phyloP scores from a whole-genome alignment of 2,888 invertebrate species.

The Agonopterix heracliana region DNA sequence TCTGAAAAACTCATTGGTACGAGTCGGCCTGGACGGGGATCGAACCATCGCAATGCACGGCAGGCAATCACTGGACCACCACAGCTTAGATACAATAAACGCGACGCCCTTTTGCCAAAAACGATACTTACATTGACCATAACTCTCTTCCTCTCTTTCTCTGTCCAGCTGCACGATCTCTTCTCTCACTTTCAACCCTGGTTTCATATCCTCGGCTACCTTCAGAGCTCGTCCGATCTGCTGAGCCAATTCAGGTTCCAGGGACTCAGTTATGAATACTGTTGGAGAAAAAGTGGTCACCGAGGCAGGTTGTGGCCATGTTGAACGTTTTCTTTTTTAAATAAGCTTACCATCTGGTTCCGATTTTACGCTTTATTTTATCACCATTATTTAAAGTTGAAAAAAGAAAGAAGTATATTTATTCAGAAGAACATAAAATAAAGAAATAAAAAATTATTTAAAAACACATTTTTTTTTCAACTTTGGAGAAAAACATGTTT shows the following conservation, averaged over 20 bases:
- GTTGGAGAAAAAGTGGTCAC: constrained; percentile 8
- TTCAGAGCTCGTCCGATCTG: constrained; percentile 45
- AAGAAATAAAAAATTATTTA: no score
- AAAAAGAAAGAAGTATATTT: neutral
- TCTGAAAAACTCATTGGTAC: no score
- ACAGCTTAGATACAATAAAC: no score
- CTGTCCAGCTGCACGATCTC: constrained; percentile 50
- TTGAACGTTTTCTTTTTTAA: neutral
- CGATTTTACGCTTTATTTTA: neutral
- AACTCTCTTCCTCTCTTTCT: constrained; percentile 56
- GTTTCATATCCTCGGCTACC: constrained; percentile 33
- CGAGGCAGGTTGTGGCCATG: no score
- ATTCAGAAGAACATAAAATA: neutral
- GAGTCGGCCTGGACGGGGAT: no score
- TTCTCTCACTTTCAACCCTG: constrained; percentile 37
- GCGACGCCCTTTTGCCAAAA: no score
- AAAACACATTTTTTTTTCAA: no score
- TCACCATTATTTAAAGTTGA: neutral
- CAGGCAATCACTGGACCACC: no score
- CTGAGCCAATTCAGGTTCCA: constrained; percentile 44
- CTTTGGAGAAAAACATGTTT: no score
- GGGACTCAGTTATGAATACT: constrained; percentile 53
- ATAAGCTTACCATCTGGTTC: neutral
- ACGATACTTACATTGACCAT: constrained; percentile 39
- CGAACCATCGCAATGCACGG: no score